Conservation (phyloP, 2,888 invertebrate genomes). For the Girardia tigrina region DNA sequence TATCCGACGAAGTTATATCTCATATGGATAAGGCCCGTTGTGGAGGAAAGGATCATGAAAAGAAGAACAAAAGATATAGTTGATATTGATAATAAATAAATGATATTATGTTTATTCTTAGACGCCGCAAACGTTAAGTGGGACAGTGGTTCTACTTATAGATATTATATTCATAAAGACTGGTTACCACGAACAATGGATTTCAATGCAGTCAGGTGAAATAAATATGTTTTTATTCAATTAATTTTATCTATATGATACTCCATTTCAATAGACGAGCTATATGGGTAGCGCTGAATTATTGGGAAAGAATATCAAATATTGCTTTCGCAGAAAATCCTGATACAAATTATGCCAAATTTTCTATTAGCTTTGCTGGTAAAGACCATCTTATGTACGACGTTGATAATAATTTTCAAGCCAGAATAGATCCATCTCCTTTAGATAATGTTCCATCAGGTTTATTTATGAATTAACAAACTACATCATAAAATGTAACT, state of each 20-base stretch:
- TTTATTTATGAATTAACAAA: background rate
- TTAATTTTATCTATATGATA: too few relatives aligned
- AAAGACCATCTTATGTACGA: background rate
- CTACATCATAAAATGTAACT: background rate
- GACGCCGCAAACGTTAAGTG: background rate
- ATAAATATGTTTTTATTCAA: background rate
- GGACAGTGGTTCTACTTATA: background rate
- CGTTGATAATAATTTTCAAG: background rate
- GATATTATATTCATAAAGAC: background rate
- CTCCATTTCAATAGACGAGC: background rate
- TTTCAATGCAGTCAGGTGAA: background rate
- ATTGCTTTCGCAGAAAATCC: background rate
- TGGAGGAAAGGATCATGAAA: background rate
- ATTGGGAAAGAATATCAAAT: background rate
- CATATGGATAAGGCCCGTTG: slow-evolving; percentile 1
- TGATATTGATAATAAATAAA: background rate
- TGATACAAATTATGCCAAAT: background rate
- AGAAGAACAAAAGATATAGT: slow-evolving; percentile 5
- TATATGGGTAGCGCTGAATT: background rate
- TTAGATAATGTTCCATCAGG: background rate
- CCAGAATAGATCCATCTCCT: background rate
- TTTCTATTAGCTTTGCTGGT: background rate
- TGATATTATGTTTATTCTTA: background rate
- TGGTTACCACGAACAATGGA: slow-evolving; percentile 6
- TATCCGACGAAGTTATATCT: background rate